Base-by-base conservation (phyloP, 2,797 vertebrate species). In the Smutsia gigantea region DNA sequence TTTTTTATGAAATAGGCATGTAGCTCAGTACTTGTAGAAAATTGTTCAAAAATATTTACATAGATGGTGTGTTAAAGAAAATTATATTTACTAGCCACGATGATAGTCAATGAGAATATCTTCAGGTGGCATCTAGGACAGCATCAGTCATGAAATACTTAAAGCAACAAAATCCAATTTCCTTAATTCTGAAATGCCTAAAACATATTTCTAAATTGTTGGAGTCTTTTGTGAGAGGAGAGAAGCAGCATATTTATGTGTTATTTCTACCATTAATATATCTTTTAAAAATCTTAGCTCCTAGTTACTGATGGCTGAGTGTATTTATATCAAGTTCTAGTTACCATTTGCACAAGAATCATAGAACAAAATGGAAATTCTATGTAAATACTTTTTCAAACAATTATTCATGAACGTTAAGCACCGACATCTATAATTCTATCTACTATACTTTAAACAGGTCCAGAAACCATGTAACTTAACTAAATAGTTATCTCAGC, bases 31-130 rank as follows among this genome's bases (percentile, higher is more conserved):
- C 69, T 95, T 95, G 78, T 78, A 46, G 64, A 59, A 97, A 96
- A 95, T 68, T 92, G 82, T 90, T 96, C 84, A 96, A 96, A 97
- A 97, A 94, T 93, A 97, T 97, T 96, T 97, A 97, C 86, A 93
- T 1, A 97, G 61, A 95, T 72, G 27, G 63, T 63, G 89, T 64
- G 82, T 79, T 95, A 85, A 94, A 96, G 86, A 90, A 96, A 96
- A 97, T 95, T 77, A 91, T 61, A 94, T 78, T 97, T 94, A 71
- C 78, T 89, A 83, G 78, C 55, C 59, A 81, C 83, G 81, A 94
- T 74, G 51, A 93, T 91, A 95, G 72, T 95, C 78, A 59, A 75
- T 53, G 83, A 87, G 53, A 96, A 51, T 79, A 83, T 93, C 83
- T 88, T 96, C 74, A 96, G 91, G 94, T 83, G 90, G 57, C 78